A percentile compares a stretch with the other conserved stretches of the same genome.
phyloP scores from a whole-genome alignment of 2,888 invertebrate species.

The Polydrusus cervinus region DNA sequence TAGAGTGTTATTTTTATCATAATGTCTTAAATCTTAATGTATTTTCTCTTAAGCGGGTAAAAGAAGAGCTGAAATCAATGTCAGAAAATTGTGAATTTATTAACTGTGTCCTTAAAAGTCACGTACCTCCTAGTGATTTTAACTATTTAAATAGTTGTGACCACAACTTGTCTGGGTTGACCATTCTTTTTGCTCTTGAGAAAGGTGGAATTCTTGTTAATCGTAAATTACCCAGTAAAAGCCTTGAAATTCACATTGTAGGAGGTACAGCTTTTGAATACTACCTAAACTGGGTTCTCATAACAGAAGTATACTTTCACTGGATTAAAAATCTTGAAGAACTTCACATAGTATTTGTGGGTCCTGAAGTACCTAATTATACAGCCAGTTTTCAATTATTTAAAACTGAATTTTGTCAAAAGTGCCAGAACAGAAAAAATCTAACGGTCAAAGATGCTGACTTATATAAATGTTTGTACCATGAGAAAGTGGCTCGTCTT shows the following conservation, averaged over 20 bases:
- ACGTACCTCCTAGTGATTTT: conserved; percentile 11
- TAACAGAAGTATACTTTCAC: conserved; percentile 62
- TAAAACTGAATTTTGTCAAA: conserved; percentile 51
- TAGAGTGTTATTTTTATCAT: conserved; percentile 54
- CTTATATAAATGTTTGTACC: conserved; percentile 58
- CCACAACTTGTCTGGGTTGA: conserved; percentile 49
- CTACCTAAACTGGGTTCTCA: conserved; percentile 57
- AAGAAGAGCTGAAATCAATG: conserved; percentile 23
- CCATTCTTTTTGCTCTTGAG: conserved; percentile 60
- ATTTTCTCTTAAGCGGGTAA: conserved; percentile 21
- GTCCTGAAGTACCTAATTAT: conserved; percentile 59
- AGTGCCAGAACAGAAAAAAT: conserved; percentile 55
- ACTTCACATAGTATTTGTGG: conserved; percentile 62
- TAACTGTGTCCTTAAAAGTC: conserved; percentile 10
- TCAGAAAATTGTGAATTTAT: conserved; percentile 36
- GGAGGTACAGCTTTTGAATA: conserved; percentile 63
- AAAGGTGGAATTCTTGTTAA: conserved; percentile 50
- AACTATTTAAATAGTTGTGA: conserved; percentile 37
- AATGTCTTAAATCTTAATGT: conserved; percentile 3
- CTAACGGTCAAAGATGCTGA: conserved; percentile 49
- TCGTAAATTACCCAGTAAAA: conserved; percentile 49
- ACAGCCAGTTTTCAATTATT: conserved; percentile 25
- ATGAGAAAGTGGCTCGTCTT: conserved; percentile 59
- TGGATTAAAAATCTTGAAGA: conserved; percentile 59
- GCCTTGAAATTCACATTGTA: conserved; percentile 62